Conservation (phyloP, 2,888 invertebrate species). For the Coremacera marginata region DNA sequence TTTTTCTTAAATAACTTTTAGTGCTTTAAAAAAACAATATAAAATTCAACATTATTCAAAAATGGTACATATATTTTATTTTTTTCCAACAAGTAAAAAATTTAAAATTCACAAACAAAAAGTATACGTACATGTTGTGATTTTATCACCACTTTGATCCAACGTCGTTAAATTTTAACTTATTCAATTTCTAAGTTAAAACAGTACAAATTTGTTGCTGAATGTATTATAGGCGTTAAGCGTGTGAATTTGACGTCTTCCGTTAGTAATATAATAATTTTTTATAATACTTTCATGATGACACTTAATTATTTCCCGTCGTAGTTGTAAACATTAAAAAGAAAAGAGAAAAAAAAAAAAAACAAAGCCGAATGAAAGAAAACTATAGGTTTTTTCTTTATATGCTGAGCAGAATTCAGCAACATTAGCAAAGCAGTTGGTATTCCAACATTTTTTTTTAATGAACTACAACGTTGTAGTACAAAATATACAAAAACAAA, state of each 20-base stretch:
- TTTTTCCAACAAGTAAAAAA: no score
- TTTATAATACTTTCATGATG: slow-evolving; percentile 30
- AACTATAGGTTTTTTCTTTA: background rate
- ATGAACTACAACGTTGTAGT: background rate
- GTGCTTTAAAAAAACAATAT: no score
- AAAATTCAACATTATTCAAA: no score
- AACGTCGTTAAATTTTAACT: no score
- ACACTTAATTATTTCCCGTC: slow-evolving; percentile 35
- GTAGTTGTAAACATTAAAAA: background rate
- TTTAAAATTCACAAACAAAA: no score
- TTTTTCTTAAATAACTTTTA: no score
- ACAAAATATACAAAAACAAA: background rate
- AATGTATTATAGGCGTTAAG: slow-evolving; percentile 19
- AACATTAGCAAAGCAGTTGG: background rate
- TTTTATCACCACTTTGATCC: no score
- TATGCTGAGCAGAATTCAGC: background rate
- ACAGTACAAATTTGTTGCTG: background rate
- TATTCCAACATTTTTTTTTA: background rate
- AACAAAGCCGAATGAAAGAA: background rate
- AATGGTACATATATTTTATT: no score
- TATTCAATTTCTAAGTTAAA: no score
- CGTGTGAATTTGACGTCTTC: slow-evolving; percentile 33
- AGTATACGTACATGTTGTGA: no score
- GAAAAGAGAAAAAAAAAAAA: background rate
- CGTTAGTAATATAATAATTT: slow-evolving; percentile 19